Conservation (phyloP, 2,113 vertebrate species). For the Cryptoleucopteryx plumbea region DNA sequence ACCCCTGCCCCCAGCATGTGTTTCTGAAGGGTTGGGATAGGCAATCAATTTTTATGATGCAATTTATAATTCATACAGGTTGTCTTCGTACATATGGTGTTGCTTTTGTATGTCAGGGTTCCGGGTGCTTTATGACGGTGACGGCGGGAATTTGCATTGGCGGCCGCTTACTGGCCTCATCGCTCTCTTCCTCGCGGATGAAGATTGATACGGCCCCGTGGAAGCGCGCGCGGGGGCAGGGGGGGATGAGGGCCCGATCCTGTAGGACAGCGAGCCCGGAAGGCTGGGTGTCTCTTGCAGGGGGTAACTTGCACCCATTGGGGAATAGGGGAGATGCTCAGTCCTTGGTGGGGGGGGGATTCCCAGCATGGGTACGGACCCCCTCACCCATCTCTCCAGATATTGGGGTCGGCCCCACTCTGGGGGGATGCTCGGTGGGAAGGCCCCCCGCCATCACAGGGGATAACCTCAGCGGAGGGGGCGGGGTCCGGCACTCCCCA, state of each 20-base stretch:
- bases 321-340: neutral
- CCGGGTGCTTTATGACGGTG: slow-evolving; percentile 60
- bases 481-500: neutral
- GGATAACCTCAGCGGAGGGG: neutral
- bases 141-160: slow-evolving; percentile 34
- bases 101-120: slow-evolving; percentile 61
- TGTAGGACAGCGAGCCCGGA: fast-evolving
- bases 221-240: fast-evolving
- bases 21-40: slow-evolving; percentile 1
- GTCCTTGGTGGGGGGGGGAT: too few species aligned
- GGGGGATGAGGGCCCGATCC: neutral
- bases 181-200: slow-evolving; percentile 21
- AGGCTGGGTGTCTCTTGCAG: neutral
- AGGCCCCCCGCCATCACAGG: fast-evolving
- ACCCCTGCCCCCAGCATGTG: too few species aligned
- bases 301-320: fast-evolving
- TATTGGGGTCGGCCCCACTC: fast-evolving
- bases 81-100: slow-evolving; percentile 69
- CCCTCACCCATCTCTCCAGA: neutral
- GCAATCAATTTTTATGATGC: slow-evolving; percentile 65
- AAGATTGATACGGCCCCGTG: neutral
- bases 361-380: fast-evolving
- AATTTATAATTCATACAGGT: slow-evolving; percentile 68
- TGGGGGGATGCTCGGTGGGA: neutral
- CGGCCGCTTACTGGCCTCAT: slow-evolving; percentile 8